phyloP scores from a whole-genome alignment of 2,888 invertebrate species.

The Eristalinus sepulchralis region DNA sequence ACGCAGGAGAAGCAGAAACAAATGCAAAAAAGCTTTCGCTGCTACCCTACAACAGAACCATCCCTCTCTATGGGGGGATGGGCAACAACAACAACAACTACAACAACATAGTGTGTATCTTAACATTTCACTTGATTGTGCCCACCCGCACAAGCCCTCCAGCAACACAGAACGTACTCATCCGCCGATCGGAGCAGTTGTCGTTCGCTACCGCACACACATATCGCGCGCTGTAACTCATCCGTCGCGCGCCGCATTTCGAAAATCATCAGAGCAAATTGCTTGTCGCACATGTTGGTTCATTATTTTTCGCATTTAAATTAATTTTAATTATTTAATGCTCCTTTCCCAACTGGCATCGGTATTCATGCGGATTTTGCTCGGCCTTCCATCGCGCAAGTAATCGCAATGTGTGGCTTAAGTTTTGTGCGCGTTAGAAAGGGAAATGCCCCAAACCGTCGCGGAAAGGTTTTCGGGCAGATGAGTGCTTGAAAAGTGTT shows the following conservation, averaged over 20 bases:
- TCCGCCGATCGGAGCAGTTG: slow-evolving; percentile 64
- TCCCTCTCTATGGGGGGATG: neutral
- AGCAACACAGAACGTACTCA: slow-evolving; percentile 60
- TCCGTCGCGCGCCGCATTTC: slow-evolving; percentile 35
- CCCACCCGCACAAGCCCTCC: slow-evolving; percentile 47
- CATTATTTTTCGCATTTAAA: neutral
- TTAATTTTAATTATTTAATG: neutral
- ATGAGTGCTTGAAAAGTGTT: slow-evolving; percentile 2
- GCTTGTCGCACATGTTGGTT: neutral
- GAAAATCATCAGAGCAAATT: slow-evolving; percentile 9
- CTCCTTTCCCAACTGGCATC: neutral
- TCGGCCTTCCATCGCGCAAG: neutral
- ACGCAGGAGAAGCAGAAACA: neutral
- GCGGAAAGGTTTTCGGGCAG: slow-evolving; percentile 26
- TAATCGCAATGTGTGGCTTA: slow-evolving; percentile 31
- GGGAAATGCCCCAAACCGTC: slow-evolving; percentile 39
- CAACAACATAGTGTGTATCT: neutral
- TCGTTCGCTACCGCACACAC: slow-evolving; percentile 47
- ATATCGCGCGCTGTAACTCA: slow-evolving; percentile 40
- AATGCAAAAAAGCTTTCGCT: neutral
- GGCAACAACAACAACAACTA: neutral
- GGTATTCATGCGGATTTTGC: neutral
- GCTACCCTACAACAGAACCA: neutral
- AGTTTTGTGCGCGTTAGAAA: slow-evolving; percentile 67
- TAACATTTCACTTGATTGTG: slow-evolving; percentile 17